Evolutionary conservation across 2,797 vertebrate genomes (phyloP), one percentile per base, ranked within the genome.

Genomic region (Leptodon cayanensis): DNA sequence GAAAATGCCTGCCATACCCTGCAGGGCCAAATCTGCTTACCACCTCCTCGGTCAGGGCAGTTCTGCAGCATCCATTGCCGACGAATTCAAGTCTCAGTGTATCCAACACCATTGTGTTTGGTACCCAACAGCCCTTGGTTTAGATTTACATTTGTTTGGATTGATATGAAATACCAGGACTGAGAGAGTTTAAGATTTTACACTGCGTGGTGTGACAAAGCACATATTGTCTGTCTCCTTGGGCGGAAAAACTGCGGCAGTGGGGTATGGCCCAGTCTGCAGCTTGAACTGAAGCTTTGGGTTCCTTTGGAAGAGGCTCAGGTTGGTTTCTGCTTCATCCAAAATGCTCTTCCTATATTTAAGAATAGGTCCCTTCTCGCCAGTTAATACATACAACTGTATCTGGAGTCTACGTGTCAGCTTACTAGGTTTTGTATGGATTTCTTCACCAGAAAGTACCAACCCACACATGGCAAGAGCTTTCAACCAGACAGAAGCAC

Each of bases 141-240:
- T 10, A 47, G 16, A 26, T 33, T 61, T 47, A 5, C 16, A 1
- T 11, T 15, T 22, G 25, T 25, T 66, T 35, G 65, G 37, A 62
- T 16, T 2, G 65, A 25, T 19, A 35, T 0, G 29, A 46, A 55
- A 35, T 0, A 19, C 9, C 40, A n/a, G n/a, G n/a, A 8, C 10
- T 8, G 15, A 16, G 63, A 33, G 35, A 40, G 58, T 19, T 63
- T 2, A 33, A 7, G 52, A 16, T 54, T n/a, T 57, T 44, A 49
- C 1, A 0, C 21, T 24, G 35, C 3, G 1, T 11, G 69, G 44
- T 6, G 46, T 35, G 49, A 77, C 39, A 57, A 71, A 65, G 39
- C 49, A 33, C 35, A 7, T 10, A 22, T 0, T 20, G 22, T 16
- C 35, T 24, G 21, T 40, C 33, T 47, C 33, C 82, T 28, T 2